Base-by-base conservation (phyloP, 2,113 vertebrate species). In the Spea multiplicata region DNA sequence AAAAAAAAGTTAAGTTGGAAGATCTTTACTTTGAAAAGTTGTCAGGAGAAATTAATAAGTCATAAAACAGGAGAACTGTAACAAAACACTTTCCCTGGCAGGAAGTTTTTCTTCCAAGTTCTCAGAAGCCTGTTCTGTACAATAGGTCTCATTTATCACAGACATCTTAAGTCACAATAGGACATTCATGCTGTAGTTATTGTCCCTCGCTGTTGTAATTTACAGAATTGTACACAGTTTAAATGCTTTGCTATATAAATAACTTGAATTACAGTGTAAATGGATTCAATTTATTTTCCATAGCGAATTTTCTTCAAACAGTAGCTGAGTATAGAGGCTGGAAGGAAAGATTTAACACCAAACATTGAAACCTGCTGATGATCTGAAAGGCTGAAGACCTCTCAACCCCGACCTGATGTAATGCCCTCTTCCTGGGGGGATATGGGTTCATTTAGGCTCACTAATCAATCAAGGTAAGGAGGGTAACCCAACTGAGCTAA, bases 361-460 rank as follows among this genome's bases (percentile, higher is more conserved):
- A 6, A 30, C 48, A 45, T 5, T 53, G 49, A 65, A 73, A 55
- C 76, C 66, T 59, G 71, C 64, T 68, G 64, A 52, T 16, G 17
- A 16, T 57, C 57, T 50, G 61, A 73, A 66, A 79, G 30, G 50
- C 65, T 80, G 14, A 12, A 68, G 14, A 73, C 53, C 55, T 44
- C 47, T 80, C 70, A 80, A 66, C 50, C 8, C 52, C 73, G 77
- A 68, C 70, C 71, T 49, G 16, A 73, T 45, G 52, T 49, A 73
- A 73, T 78, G 30, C 30, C 76, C 71, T 61, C 66, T n/a, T 61
- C 45, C 52, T 80, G 52, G 61, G 55, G 47, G 44, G 64, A 61
- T 13, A 14, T 30, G 30, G 48, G 49, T 59, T 71, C n/a, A 71
- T 71, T 53, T 55, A 71, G 66, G 48, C 12, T 66, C 46, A 53